phyloP scores from a whole-genome alignment of 2,888 invertebrate species.

The Agonopterix alstromeriana region DNA sequence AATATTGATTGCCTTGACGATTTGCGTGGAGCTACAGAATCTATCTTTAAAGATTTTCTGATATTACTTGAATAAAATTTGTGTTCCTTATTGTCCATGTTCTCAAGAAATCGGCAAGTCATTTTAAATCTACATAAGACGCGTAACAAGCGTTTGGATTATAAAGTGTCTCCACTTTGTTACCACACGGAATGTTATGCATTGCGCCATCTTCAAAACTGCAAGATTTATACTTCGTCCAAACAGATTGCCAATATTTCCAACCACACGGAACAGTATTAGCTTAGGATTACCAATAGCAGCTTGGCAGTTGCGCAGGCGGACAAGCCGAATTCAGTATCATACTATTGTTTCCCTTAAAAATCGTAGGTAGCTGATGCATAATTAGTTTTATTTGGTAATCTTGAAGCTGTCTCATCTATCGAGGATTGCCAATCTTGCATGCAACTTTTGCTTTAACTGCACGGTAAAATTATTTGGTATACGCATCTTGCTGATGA shows the following conservation, averaged over 20 bases:
- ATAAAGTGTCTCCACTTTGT: neutral
- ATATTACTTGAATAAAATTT: neutral
- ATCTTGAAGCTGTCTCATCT: neutral
- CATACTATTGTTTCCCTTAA: constrained; percentile 7
- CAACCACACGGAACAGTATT: constrained; percentile 9
- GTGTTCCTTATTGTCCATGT: too few relatives aligned
- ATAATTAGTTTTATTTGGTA: neutral
- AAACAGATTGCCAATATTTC: constrained; percentile 2
- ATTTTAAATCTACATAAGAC: too few relatives aligned
- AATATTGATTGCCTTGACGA: constrained; percentile 39
- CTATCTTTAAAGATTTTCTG: neutral
- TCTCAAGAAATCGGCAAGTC: too few relatives aligned
- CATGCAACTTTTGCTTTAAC: neutral
- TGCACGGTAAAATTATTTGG: constrained; percentile 3
- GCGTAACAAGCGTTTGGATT: too few relatives aligned
- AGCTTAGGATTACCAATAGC: constrained; percentile 2
- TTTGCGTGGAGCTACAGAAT: constrained; percentile 9
- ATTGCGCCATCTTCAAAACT: too few relatives aligned
- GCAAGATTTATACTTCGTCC: neutral
- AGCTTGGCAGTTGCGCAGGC: constrained; percentile 9
- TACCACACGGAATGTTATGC: too few relatives aligned
- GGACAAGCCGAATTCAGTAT: constrained; percentile 5
- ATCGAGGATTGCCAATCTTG: constrained; percentile 2
- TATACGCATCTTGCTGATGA: too few relatives aligned
- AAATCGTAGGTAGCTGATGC: neutral